phyloP scores from a whole-genome alignment of 2,113 vertebrate species.

The Piprites chloris region DNA sequence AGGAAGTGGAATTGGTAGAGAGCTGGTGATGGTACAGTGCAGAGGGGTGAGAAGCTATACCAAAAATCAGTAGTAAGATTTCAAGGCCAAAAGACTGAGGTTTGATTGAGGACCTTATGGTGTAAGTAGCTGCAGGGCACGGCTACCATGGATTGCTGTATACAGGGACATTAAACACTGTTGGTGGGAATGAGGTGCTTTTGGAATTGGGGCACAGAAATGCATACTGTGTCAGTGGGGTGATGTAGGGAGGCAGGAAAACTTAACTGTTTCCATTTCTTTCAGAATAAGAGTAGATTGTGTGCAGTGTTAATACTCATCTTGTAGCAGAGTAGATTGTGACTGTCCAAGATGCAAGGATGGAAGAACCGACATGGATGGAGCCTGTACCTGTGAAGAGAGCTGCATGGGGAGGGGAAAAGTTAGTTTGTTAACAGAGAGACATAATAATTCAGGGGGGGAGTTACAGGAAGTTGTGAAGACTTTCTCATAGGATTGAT shows the following conservation, averaged over 20 bases:
- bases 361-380: background rate
- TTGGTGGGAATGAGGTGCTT: background rate
- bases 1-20: background rate
- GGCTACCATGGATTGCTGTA: accelerated
- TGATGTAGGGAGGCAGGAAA: background rate
- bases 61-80: background rate
- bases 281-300: background rate
- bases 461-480: background rate
- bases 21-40: background rate
- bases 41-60: background rate
- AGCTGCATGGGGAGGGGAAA: background rate
- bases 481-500: background rate
- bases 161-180: background rate
- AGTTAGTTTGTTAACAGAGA: background rate
- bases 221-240: background rate
- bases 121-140: background rate
- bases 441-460: background rate
- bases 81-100: background rate
- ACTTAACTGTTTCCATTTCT: background rate
- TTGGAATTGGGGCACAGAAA: background rate
- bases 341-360: background rate
- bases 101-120: background rate
- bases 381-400: background rate
- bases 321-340: background rate
- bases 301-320: background rate